These are phyloP conservation scores for Lates calcarifer DNA, from an alignment of 2,113 vertebrate species.

Conservation along the genomic window DNA sequence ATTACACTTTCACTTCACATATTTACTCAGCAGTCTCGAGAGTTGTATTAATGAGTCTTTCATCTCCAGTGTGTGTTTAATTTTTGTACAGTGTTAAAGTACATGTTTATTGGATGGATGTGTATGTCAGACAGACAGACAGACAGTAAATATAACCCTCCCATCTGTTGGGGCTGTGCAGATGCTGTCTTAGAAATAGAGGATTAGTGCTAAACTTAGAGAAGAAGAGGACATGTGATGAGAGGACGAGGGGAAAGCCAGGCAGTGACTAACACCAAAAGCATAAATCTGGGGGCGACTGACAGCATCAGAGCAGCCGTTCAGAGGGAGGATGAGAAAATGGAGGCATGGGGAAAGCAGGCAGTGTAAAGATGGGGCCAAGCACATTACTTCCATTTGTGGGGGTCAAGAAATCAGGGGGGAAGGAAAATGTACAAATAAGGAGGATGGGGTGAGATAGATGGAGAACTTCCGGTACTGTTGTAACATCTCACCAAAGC, in stretches of 20 bases:
- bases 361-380: conserved; percentile 11
- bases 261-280: conserved; percentile 59
- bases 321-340: conserved; percentile 61
- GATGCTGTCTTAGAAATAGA: conserved; percentile 71
- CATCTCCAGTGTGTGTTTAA: conserved; percentile 5
- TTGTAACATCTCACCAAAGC: conserved; percentile 14
- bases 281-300: conserved; percentile 59
- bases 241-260: conserved; percentile 40
- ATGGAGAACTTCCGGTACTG: neutral
- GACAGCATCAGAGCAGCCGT: conserved; percentile 60
- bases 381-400: conserved; percentile 16
- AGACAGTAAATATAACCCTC: conserved; percentile 64
- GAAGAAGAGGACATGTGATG: conserved; percentile 43
- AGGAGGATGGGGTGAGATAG: neutral
- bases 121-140: conserved; percentile 41
- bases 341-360: conserved; percentile 3
- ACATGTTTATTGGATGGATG: conserved; percentile 1
- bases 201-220: conserved; percentile 77
- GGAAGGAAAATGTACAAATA: conserved; percentile 39
- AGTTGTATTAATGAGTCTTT: conserved; percentile 33
- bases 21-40: neutral
- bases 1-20: neutral
- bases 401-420: conserved; percentile 7
- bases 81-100: conserved; percentile 12
- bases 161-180: conserved; percentile 65